A percentile compares a stretch with the other conserved stretches of the same genome.
These are phyloP conservation scores for Carabus problematicus DNA, from an alignment of 2,888 invertebrate species.

Conservation along the genomic window DNA sequence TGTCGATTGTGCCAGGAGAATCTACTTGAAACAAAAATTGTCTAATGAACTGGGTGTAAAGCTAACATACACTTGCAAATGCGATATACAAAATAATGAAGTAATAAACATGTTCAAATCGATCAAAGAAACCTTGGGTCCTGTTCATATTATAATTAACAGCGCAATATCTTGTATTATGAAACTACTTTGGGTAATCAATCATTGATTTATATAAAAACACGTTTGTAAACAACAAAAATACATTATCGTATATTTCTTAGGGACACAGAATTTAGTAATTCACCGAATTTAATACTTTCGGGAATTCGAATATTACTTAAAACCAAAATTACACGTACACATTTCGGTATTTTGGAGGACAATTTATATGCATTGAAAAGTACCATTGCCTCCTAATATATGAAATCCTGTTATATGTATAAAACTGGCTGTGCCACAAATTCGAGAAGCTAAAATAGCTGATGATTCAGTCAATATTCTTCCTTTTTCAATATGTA, in stretches of 20 bases:
- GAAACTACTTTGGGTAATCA: no score
- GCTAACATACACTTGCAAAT: slow-evolving; percentile 52
- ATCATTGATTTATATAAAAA: no score
- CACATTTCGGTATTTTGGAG: slow-evolving; percentile 36
- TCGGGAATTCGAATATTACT: no score
- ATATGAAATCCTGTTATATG: neutral
- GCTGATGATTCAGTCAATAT: slow-evolving; percentile 50
- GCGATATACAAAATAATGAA: slow-evolving; percentile 51
- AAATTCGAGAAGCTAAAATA: slow-evolving; percentile 14
- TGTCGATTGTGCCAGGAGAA: slow-evolving; percentile 58
- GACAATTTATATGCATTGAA: neutral
- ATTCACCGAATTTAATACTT: no score
- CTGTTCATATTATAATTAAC: slow-evolving; percentile 60
- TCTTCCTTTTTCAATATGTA: slow-evolving; percentile 46
- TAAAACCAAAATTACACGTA: no score
- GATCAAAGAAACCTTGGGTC: slow-evolving; percentile 54
- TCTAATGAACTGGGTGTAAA: slow-evolving; percentile 8
- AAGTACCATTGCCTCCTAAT: neutral
- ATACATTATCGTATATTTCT: slow-evolving; percentile 6
- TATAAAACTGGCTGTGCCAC: neutral
- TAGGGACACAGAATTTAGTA: no score
- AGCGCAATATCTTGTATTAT: slow-evolving; percentile 52
- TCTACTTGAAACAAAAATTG: slow-evolving; percentile 53
- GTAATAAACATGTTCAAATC: slow-evolving; percentile 49
- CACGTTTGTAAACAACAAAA: no score